Evolutionary conservation across 2,888 invertebrate species (phyloP), one percentile per base, ranked within the genome.

Genomic region (Arge pagana): DNA sequence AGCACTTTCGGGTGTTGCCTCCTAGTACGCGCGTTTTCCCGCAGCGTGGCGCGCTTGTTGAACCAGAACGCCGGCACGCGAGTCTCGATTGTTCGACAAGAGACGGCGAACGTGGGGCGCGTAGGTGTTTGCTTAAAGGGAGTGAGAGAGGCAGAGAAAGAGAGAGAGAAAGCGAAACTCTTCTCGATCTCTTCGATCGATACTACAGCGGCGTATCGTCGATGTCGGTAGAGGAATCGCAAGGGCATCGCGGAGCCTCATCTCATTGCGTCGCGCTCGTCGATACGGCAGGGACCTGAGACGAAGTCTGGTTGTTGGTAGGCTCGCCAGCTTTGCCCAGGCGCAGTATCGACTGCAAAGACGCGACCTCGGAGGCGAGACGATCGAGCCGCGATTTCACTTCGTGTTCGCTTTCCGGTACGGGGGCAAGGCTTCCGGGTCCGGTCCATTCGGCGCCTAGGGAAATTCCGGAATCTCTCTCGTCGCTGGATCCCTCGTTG

Each of bases 341-440:
- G 56, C 86, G 87, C 80, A 90, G 85, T 81, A 89, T 85, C 68
- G 87, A 88, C 75, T 94, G 93, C 5, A 96, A 85, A 59, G 88
- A 90, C 43, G 92, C 93, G 60, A 96, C 93, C 78, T 96, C 96
- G 1, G 90, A 89, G 26, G 94, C 93, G 18, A 96, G 84, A 63
- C 91, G 84, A 65, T 90, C 91, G 61, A 96, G 81, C 77, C 96
- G 90, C 3, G 88, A 88, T 72, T 92, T 91, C 10, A 95, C 82
- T 73, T 89, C 88, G 56, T 85, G 83, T 70, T 89, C 86, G 59
- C 85, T 85, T 60, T 87, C 85, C 42, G 82, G 82, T 26, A 78
- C 77, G 24, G 78, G 71, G 0, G 70, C 76, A 36, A 64, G 68
- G 15, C 62, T 66, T 18, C 72, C 72, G 10, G 70, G 70, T 3